Conservation (phyloP, 2,113 vertebrate genomes). For the Vimba vimba region DNA sequence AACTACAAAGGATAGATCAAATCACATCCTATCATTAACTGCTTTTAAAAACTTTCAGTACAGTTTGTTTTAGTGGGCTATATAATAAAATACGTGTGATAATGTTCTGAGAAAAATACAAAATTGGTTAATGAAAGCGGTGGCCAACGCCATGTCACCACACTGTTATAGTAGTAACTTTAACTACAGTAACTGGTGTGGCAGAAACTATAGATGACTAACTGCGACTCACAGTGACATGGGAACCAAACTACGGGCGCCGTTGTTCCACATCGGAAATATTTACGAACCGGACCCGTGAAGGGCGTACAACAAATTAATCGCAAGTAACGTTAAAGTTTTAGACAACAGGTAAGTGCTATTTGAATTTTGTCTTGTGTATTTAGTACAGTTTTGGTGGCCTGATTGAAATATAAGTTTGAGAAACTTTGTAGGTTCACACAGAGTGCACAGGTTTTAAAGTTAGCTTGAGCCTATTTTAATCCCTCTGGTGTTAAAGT, state of each 20-base stretch:
- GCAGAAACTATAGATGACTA: neutral
- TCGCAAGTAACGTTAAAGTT: neutral
- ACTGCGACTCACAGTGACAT: neutral
- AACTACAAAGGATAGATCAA: too few relatives aligned
- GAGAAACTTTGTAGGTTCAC: neutral
- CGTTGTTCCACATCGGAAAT: neutral
- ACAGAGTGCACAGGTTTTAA: neutral
- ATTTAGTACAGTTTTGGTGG: neutral
- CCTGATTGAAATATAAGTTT: too few relatives aligned
- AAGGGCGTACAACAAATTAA: neutral
- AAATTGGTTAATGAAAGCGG: too few relatives aligned
- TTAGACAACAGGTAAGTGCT: neutral
- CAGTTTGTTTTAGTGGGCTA: too few relatives aligned
- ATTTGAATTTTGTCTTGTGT: neutral
- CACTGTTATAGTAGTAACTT: neutral
- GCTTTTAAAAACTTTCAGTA: too few relatives aligned
- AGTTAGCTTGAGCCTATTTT: neutral
- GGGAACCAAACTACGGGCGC: neutral
- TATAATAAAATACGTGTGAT: too few relatives aligned
- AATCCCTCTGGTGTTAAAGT: neutral
- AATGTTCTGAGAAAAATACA: too few relatives aligned
- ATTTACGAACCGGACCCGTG: neutral
- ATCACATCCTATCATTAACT: too few relatives aligned
- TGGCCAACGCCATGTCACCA: too few relatives aligned
- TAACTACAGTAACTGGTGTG: neutral